Conservation (phyloP, 2,888 invertebrate species). For the Neuroscelio doddi region DNA sequence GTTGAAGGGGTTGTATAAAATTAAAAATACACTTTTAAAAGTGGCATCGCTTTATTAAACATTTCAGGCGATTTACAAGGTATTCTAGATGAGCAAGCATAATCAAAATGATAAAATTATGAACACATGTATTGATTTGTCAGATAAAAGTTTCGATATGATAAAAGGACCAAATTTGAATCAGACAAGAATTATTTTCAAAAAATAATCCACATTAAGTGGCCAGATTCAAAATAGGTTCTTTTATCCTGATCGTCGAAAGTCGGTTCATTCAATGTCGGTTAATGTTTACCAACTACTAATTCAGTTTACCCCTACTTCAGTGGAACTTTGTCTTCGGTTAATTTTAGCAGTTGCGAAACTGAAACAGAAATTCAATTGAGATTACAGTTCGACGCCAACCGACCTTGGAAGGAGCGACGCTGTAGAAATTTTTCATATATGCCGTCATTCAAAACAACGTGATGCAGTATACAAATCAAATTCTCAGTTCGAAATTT, state of each 20-base stretch:
- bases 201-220: too few species aligned
- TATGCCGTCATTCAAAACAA: too few species aligned
- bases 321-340: constrained; percentile 40
- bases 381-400: constrained; percentile 27
- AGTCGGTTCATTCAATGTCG: constrained; percentile 41
- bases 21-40: constrained; percentile 14
- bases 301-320: constrained; percentile 28
- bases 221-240: too few species aligned
- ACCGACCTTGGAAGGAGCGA: constrained; percentile 37
- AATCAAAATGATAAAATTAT: constrained; percentile 26
- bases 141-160: too few species aligned
- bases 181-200: too few species aligned
- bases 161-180: too few species aligned
- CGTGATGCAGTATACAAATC: too few species aligned
- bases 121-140: neutral
- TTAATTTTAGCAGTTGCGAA: constrained; percentile 43
- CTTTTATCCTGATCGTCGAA: constrained; percentile 27
- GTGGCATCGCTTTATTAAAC: constrained; percentile 21
- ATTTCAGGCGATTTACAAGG: constrained; percentile 3
- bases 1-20: constrained; percentile 7
- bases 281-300: constrained; percentile 36
- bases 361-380: constrained; percentile 33
- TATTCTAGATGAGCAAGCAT: constrained; percentile 18
- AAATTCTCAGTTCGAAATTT: too few species aligned
- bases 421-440: constrained; percentile 6